Evolutionary conservation across 2,113 vertebrate species (phyloP).

Genomic region (Gobius niger): DNA sequence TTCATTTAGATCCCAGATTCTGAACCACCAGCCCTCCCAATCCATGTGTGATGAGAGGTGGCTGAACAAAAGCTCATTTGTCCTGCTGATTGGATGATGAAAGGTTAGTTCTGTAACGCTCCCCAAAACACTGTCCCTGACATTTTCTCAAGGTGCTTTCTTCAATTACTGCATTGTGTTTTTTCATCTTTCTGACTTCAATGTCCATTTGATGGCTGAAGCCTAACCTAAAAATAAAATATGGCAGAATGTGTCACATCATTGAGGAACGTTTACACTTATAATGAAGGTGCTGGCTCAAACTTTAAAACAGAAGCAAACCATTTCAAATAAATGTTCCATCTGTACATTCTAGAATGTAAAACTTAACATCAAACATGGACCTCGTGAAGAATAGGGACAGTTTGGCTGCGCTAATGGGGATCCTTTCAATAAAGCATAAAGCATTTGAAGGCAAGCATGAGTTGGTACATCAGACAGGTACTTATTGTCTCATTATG

Average conservation of each 20-base stretch:
- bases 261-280: not conserved
- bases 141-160: constrained; percentile 10
- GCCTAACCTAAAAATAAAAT: too few relatives aligned
- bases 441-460: too few relatives aligned
- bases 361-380: too few relatives aligned
- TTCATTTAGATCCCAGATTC: constrained; percentile 10
- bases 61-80: constrained; percentile 4
- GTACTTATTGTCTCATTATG: too few relatives aligned
- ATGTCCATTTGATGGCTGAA: not conserved
- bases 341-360: too few relatives aligned
- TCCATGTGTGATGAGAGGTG: constrained; percentile 1
- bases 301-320: too few relatives aligned
- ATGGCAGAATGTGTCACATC: not conserved
- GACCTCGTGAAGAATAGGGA: too few relatives aligned
- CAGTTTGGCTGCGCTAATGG: too few relatives aligned
- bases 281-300: too few relatives aligned
- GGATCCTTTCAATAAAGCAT: too few relatives aligned
- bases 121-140: constrained; percentile 7
- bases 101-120: constrained; percentile 7
- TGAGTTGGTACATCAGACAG: too few relatives aligned
- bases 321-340: too few relatives aligned
- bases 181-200: constrained; percentile 1
- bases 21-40: constrained; percentile 11
- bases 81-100: constrained; percentile 4
- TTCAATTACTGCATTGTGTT: constrained; percentile 5